Base-by-base conservation (phyloP, 2,888 invertebrate species). In the Nomada ferruginata region DNA sequence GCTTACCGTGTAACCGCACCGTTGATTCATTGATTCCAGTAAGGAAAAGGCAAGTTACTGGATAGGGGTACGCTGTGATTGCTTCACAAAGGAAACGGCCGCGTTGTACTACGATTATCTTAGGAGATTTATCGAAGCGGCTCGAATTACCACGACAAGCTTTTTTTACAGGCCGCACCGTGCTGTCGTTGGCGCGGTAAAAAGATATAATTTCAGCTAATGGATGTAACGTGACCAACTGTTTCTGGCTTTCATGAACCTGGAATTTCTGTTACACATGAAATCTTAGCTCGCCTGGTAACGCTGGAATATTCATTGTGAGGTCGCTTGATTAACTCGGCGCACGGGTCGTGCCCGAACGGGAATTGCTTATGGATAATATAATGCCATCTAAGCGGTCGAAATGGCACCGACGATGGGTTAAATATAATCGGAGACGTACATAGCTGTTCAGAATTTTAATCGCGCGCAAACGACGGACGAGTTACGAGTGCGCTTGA, bases 21-120 rank as follows among this genome's bases (percentile, higher is more conserved):
- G 60, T 66, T 77, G 76, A 76, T 82, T 83, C 82, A 82, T 82
- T 73, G 82, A 83, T 82, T 73, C 82, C 60, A 50, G 64, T 76
- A 82, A 83, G 69, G 82, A 72, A 64, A 76, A 52, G 79, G 72
- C 82, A 82, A 73, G 68, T 64, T 82, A 64, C 81, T 76, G 76
- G 65, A 76, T 75, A 70, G 68, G 82, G 72, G 29, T 66, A 50
- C 59, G 20, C 18, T 53, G 59, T 4, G 68, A 76, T 76, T 65
- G 76, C 71, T 82, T 81, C 72, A 65, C 82, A 82, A 82, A 81
- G 82, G 73, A 71, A 83, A 83, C 77, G 53, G 52, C 59, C 61
- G 53, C 66, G 72, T 61, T 66, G 59, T 61, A 57, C 61, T 63
- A 71, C 70, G 59, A 76, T 82, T 75, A 75, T 75, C 70, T 70